phyloP scores from a whole-genome alignment of 2,113 vertebrate species.

The Podocnemis expansa region DNA sequence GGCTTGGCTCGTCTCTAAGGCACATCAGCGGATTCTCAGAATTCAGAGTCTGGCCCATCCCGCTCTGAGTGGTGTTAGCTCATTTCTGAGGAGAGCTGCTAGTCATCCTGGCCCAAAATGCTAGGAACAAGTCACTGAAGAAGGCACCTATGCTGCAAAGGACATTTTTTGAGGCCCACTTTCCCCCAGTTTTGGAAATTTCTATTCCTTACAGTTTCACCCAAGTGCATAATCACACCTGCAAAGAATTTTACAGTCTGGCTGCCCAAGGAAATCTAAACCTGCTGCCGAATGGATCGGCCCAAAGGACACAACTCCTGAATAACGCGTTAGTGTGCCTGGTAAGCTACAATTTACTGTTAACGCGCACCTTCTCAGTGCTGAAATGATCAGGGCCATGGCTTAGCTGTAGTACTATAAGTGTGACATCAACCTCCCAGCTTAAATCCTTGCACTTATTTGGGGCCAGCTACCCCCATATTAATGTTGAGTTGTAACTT shows the following conservation, averaged over 20 bases:
- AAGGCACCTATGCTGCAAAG: neutral
- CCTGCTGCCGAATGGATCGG: conserved; percentile 65
- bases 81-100: fast-evolving
- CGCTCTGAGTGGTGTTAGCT: fast-evolving
- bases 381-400: neutral
- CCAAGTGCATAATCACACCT: neutral
- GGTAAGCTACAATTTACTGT: conserved; percentile 46
- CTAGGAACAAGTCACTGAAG: neutral
- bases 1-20: too few species aligned
- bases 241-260: conserved; percentile 37
- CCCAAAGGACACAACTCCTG: conserved; percentile 41
- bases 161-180: neutral
- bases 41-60: neutral
- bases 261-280: conserved; percentile 60
- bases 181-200: fast-evolving
- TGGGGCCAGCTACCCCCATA: neutral
- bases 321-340: conserved; percentile 56
- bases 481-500: neutral
- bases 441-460: neutral
- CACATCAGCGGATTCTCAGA: too few species aligned
- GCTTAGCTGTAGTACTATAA: neutral
- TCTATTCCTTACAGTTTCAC: conserved; percentile 21
- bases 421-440: neutral
- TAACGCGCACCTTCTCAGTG: neutral
- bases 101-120: neutral